These are phyloP conservation scores for Tineola bisselliella DNA, from an alignment of 2,888 invertebrate species.

Conservation along the genomic window DNA sequence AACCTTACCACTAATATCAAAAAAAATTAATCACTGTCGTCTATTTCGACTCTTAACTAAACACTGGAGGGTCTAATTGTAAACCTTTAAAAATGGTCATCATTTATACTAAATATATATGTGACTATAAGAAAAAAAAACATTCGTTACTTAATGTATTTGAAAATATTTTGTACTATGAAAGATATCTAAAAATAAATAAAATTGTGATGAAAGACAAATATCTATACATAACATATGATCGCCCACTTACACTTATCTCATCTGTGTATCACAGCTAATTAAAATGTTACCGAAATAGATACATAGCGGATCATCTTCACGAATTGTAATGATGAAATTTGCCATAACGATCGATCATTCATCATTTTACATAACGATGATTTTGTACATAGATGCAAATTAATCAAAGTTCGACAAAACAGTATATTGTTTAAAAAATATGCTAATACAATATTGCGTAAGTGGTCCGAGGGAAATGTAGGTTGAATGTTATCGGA, in stretches of 20 bases:
- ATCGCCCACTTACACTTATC: not conserved
- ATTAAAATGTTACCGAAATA: not conserved
- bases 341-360: slow-evolving; percentile 4
- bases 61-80: too few relatives aligned
- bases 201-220: not conserved
- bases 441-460: slow-evolving; percentile 11
- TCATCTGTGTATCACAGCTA: not conserved
- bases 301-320: not conserved
- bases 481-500: slow-evolving; percentile 12
- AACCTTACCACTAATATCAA: too few relatives aligned
- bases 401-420: slow-evolving; percentile 11
- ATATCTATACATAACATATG: not conserved
- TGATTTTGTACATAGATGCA: not conserved
- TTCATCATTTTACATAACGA: slow-evolving; percentile 7
- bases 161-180: too few relatives aligned
- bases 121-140: not conserved
- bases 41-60: too few relatives aligned
- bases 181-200: not conserved
- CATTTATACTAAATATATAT: too few relatives aligned
- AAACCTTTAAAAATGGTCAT: too few relatives aligned
- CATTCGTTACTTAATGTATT: not conserved
- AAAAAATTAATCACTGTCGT: too few relatives aligned
- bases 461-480: not conserved
- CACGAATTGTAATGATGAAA: not conserved
- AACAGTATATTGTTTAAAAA: slow-evolving; percentile 10